Evolutionary conservation across 2,113 vertebrate species (phyloP), one percentile per base, ranked within the genome.

Genomic region (Xiphophorus maculatus): DNA sequence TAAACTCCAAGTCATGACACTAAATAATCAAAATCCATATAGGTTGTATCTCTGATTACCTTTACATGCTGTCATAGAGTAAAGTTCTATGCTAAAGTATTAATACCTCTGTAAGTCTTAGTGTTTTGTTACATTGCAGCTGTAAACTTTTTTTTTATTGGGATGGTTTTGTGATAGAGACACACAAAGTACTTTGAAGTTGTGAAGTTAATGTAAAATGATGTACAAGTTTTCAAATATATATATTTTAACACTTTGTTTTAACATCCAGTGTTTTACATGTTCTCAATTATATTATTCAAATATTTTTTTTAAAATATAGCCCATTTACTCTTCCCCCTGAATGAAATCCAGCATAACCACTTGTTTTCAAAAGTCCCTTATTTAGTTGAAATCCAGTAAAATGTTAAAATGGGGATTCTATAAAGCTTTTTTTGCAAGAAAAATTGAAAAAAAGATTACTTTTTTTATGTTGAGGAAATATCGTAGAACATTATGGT

Each of bases 1-100:
- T 40, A 63, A 80, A 69, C 61, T 30, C 84, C 66, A 51, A 61
- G 79, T 84, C 80, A 81, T 87, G 71, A 80, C 63, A 51, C 72
- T 58, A 78, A 44, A 61, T 66, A 42, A 81, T 77, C 72, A 51
- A 65, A 70, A 51, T 71, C 63, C 25, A 40, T 42, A 30, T 58
- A 37, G 61, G 54, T 37, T 27, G 62, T 64, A 71, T 69, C 37
- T 77, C 30, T 44, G 0, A 69, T 73, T 66, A 60, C 13, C 6
- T 70, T 2, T 37, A 32, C 51, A 28, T 71, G 37, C 54, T 28
- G 44, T 70, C 61, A 66, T 22, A 2, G 22, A 19, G 19, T 66
- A 35, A 1, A 1, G 72, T 76, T 30, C 25, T 9, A 6, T 30
- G 14, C 29, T 8, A 32, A 58, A 9, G 22, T 58, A 58, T 54